These are phyloP conservation scores for Melikaiella ostensackeni DNA, from an alignment of 2,888 invertebrate genomes.

Conservation along the genomic window DNA sequence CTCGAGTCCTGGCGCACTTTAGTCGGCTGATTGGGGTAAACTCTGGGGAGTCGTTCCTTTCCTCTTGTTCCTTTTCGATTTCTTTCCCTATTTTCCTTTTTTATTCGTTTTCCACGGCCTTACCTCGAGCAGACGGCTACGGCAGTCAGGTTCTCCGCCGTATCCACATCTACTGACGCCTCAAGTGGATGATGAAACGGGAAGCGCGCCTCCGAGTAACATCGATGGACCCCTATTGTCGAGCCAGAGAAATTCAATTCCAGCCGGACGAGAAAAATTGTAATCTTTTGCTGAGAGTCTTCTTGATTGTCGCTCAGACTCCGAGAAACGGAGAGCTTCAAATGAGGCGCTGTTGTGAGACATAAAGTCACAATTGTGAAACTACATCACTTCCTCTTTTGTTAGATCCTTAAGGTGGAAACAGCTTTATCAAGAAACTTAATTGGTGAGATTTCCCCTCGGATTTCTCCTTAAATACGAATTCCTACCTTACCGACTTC, in stretches of 20 bases:
- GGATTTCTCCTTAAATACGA: no score
- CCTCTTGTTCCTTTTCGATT: constrained; percentile 51
- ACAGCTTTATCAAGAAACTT: background rate
- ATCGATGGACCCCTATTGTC: constrained; percentile 34
- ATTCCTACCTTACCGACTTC: no score
- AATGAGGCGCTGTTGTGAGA: background rate
- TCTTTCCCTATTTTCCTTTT: constrained; percentile 52
- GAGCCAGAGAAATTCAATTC: constrained; percentile 61
- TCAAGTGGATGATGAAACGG: constrained; percentile 52
- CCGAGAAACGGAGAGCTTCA: constrained; percentile 2
- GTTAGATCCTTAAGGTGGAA: background rate
- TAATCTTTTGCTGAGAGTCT: constrained; percentile 55
- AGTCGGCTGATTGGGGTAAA: constrained; percentile 71
- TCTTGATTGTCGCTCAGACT: constrained; percentile 28
- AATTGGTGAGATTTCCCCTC: background rate
- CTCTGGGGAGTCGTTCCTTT: constrained; percentile 70
- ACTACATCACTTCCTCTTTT: background rate
- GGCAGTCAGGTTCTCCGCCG: constrained; percentile 41
- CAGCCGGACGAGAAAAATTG: constrained; percentile 60
- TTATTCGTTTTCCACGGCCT: constrained; percentile 59
- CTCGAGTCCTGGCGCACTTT: constrained; percentile 52
- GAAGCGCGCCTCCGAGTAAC: constrained; percentile 41
- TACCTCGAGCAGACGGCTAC: constrained; percentile 42
- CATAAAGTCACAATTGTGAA: constrained; percentile 15
- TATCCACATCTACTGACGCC: constrained; percentile 46